Conservation (phyloP, 2,113 vertebrate species). For the Bubo bubo region DNA sequence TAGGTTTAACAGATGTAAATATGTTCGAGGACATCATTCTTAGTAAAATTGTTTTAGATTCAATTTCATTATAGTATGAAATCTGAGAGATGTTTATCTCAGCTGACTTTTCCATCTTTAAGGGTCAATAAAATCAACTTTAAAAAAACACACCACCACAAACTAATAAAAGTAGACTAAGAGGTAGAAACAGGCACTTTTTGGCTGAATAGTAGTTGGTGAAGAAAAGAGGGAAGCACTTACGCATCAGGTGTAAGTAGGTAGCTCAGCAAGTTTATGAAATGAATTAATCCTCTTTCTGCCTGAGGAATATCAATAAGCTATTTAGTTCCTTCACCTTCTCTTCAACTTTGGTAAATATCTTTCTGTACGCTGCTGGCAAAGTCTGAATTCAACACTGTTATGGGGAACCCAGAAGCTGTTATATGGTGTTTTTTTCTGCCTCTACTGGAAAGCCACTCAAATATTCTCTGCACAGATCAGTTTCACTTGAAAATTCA, state of each 20-base stretch:
- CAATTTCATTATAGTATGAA: background rate
- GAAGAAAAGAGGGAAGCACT: background rate
- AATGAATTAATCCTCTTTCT: background rate
- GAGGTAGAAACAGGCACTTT: background rate
- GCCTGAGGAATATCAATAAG: background rate
- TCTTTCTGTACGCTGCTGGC: background rate
- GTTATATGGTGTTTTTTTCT: background rate
- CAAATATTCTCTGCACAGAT: background rate
- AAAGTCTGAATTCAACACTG: background rate
- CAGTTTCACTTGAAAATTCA: background rate
- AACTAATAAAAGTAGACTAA: background rate
- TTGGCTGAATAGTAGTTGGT: background rate
- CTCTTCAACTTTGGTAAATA: background rate
- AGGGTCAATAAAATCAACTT: background rate
- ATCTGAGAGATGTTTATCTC: background rate
- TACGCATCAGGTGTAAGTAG: background rate
- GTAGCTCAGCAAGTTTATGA: background rate
- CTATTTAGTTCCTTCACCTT: background rate
- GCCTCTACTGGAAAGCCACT: background rate
- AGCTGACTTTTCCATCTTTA: background rate
- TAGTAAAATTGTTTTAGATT: background rate
- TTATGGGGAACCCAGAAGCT: background rate
- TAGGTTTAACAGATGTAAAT: background rate
- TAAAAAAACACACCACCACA: fast-evolving
- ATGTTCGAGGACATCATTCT: background rate